Evolutionary conservation across 2,888 invertebrate genomes (phyloP).

Genomic region (Arenicola marina): DNA sequence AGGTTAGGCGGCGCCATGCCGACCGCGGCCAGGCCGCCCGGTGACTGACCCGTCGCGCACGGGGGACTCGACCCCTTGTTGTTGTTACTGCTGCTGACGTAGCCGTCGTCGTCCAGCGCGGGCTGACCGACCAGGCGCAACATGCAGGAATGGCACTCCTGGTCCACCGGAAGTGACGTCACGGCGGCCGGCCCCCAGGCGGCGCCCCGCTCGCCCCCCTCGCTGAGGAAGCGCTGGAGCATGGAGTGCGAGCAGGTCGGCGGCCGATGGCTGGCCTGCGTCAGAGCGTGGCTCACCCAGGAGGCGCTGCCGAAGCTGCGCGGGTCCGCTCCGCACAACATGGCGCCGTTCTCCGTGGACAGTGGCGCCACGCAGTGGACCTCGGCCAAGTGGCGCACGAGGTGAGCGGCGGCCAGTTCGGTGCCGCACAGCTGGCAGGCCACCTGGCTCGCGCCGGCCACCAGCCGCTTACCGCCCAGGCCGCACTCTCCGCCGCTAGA

Average conservation of each 20-base stretch:
- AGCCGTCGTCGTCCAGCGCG: neutral
- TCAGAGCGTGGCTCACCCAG: no score
- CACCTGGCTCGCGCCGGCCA: neutral
- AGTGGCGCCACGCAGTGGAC: conserved; percentile 3
- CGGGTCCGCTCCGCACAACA: no score
- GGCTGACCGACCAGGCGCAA: neutral
- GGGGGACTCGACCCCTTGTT: no score
- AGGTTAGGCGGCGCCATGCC: no score
- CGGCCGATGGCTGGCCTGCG: no score
- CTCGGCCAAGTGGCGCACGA: neutral
- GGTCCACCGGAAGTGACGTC: neutral
- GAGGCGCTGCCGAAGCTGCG: no score
- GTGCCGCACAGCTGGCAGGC: conserved; percentile 7
- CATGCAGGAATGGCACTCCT: neutral
- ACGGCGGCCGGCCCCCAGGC: neutral
- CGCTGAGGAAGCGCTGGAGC: conserved; percentile 13
- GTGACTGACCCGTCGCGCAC: no score
- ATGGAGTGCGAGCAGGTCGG: conserved; percentile 12
- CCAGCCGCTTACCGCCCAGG: no score
- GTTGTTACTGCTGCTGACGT: conserved; percentile 1
- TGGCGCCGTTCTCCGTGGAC: no score
- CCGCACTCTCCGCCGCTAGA: no score
- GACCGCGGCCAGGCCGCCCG: no score
- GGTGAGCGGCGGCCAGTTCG: neutral
- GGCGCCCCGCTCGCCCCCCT: neutral